These are phyloP conservation scores for Malurus cyaneus DNA, from an alignment of 2,113 vertebrate species.

Conservation along the genomic window DNA sequence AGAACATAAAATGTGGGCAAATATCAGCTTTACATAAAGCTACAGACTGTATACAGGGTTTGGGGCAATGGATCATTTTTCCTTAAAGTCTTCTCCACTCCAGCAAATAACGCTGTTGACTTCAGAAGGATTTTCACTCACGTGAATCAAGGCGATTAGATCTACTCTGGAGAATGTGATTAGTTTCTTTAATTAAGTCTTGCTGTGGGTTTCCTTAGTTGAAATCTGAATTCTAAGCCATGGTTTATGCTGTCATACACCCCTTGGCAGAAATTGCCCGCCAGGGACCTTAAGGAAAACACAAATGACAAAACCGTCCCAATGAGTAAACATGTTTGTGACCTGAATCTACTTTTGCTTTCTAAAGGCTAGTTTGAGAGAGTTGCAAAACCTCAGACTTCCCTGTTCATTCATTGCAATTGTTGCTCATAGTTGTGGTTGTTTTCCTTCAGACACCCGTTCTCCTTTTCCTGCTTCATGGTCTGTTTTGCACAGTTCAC, in stretches of 20 bases:
- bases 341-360: conserved; percentile 40
- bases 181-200: background rate
- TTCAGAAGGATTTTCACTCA: background rate
- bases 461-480: conserved; percentile 31
- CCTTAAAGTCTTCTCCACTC: background rate
- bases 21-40: background rate
- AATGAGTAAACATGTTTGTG: conserved; percentile 54
- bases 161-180: background rate
- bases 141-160: background rate
- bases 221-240: background rate
- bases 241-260: background rate
- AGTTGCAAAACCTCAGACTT: conserved; percentile 44
- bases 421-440: conserved; percentile 52
- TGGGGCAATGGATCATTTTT: background rate
- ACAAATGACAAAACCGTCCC: background rate
- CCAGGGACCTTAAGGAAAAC: conserved; percentile 16
- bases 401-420: background rate
- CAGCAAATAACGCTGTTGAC: background rate
- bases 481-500: conserved; percentile 22
- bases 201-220: background rate
- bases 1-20: background rate
- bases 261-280: background rate
- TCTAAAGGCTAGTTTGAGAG: conserved; percentile 32
- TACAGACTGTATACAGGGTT: background rate
- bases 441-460: background rate